These are phyloP conservation scores for Dicranocentrus wangi DNA, from an alignment of 2,888 invertebrate genomes.

Conservation along the genomic window DNA sequence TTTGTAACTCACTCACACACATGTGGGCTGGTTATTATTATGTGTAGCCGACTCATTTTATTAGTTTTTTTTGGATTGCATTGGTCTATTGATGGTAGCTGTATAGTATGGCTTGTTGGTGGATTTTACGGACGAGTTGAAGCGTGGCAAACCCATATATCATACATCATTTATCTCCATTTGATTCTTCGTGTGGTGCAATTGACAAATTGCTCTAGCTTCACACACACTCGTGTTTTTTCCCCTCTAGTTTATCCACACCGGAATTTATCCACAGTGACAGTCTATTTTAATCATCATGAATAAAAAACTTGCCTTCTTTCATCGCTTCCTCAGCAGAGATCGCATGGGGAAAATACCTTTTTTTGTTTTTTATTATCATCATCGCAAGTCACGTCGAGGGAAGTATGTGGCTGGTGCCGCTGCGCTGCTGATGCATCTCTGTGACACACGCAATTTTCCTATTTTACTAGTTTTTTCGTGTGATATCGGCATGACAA, in stretches of 20 bases:
- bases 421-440: slow-evolving; percentile 3
- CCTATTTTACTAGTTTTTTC: not conserved
- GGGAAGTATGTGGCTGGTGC: not conserved
- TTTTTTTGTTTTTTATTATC: too few relatives aligned
- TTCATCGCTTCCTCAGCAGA: slow-evolving; percentile 19
- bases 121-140: slow-evolving; percentile 6
- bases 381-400: not conserved
- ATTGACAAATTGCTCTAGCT: slow-evolving; percentile 49
- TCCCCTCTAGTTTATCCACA: not conserved
- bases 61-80: too few relatives aligned
- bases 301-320: slow-evolving; percentile 9
- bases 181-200: slow-evolving; percentile 37
- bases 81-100: not conserved
- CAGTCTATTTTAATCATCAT: not conserved
- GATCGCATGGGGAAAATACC: too few relatives aligned
- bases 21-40: too few relatives aligned
- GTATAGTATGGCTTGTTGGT: not conserved
- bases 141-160: slow-evolving; percentile 31
- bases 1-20: too few relatives aligned
- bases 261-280: slow-evolving; percentile 31
- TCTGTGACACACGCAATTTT: not conserved
- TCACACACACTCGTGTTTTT: slow-evolving; percentile 23
- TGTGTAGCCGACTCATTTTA: too few relatives aligned
- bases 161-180: slow-evolving; percentile 46
- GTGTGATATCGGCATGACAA: slow-evolving; percentile 30